These are phyloP conservation scores for Eristalinus sepulchralis DNA, from an alignment of 2,888 invertebrate genomes.

Conservation along the genomic window DNA sequence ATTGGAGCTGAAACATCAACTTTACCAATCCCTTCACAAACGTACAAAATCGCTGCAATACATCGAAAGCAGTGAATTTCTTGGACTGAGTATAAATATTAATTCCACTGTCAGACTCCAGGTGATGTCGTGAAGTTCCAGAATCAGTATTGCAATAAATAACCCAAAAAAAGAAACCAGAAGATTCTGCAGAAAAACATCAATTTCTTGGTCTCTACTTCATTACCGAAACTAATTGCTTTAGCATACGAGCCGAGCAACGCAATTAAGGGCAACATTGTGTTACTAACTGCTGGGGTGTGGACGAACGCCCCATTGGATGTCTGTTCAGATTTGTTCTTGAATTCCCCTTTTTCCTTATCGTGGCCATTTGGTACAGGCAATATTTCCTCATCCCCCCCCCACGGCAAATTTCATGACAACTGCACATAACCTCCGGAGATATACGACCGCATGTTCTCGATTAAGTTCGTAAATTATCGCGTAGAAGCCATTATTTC, in stretches of 20 bases:
- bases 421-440: slow-evolving; percentile 32
- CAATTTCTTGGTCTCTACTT: background rate
- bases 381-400: background rate
- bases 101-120: no score
- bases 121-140: no score
- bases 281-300: background rate
- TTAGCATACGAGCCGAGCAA: background rate
- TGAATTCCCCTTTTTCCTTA: background rate
- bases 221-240: background rate
- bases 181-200: no score
- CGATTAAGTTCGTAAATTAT: slow-evolving; percentile 60
- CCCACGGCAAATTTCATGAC: slow-evolving; percentile 27
- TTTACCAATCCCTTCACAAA: no score
- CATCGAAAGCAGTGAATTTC: no score
- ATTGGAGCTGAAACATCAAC: no score
- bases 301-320: background rate
- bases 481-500: slow-evolving; percentile 53
- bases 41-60: no score
- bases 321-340: background rate
- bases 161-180: no score
- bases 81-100: no score
- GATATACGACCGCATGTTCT: slow-evolving; percentile 24
- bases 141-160: no score
- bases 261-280: background rate
- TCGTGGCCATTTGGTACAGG: background rate